Conservation (phyloP, 2,888 invertebrate species). For the Bhutanitis thaidina region DNA sequence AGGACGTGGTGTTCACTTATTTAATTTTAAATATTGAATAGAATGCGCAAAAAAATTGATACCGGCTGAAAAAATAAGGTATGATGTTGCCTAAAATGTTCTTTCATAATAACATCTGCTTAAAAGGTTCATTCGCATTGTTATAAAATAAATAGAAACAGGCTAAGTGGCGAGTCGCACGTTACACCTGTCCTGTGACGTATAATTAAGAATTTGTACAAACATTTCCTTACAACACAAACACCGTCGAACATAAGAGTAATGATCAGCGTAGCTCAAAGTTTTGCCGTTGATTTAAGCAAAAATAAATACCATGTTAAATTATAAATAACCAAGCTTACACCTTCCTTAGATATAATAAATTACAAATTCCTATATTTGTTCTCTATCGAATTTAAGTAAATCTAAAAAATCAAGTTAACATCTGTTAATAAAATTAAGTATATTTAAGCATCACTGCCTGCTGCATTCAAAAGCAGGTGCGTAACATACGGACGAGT, state of each 20-base stretch:
- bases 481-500: slow-evolving; percentile 51
- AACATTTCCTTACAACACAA: slow-evolving; percentile 47
- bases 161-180: slow-evolving; percentile 18
- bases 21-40: too few relatives aligned
- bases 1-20: too few relatives aligned
- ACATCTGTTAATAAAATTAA: too few relatives aligned
- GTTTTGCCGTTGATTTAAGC: slow-evolving; percentile 8
- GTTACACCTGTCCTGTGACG: slow-evolving; percentile 53
- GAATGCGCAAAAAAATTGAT: too few relatives aligned
- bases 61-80: too few relatives aligned
- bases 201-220: slow-evolving; percentile 62
- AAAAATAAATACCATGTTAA: neutral
- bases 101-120: neutral
- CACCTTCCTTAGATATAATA: too few relatives aligned
- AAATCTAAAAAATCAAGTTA: too few relatives aligned
- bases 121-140: neutral
- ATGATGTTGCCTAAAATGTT: too few relatives aligned
- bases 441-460: slow-evolving; percentile 43
- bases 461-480: slow-evolving; percentile 42
- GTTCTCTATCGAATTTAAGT: too few relatives aligned
- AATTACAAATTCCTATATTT: too few relatives aligned
- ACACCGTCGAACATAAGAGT: slow-evolving; percentile 42
- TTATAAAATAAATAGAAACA: slow-evolving; percentile 9
- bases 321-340: too few relatives aligned
- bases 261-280: slow-evolving; percentile 38